Evolutionary conservation across 2,113 vertebrate genomes (phyloP), one percentile per base, ranked within the genome.

Genomic region (Dasyornis broadbenti): DNA sequence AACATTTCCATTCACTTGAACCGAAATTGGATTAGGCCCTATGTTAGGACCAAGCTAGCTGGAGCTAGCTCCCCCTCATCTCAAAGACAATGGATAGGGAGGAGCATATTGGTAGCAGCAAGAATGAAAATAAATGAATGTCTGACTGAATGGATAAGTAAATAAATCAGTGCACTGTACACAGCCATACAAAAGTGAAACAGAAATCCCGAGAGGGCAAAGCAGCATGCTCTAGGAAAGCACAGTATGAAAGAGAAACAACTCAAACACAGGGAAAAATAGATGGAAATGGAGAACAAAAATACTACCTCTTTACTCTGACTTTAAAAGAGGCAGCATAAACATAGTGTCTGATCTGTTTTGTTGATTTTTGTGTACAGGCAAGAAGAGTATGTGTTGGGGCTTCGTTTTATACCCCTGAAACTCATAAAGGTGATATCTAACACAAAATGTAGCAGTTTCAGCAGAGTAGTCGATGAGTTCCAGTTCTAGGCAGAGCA

Each of bases 351-450:
- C 64, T 50, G 75, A 40, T 30, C 40, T 37, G 42, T 47, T 80
- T 8, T n/a, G 63, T 22, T 21, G 22, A 28, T 49, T 71, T 75
- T 18, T 69, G 18, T 1, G 5, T 33, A 10, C 53, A 26, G 63
- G 26, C 2, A 7, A 33, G 5, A 15, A 42, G 6, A 56, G 35
- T 31, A 3, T 0, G 27, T 37, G 42, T 1, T 50, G 28, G n/a
- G 56, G 42, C 17, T 83, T 35, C 53, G 40, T 18, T 72, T 54
- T 15, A 82, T 37, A 53, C 10, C 39, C 45, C 72, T 21, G 26
- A 33, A 69, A 40, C 31, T 40, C 82, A 86, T 30, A 1, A 24
- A 71, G 53, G 49, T 19, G 70, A 45, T 10, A 13, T 19, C 35
- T 30, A 44, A 72, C 78, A 49, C 1, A 1, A 52, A 75, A 15